phyloP scores from a whole-genome alignment of 2,797 vertebrate genomes.

The Setipinna tenuifilis region DNA sequence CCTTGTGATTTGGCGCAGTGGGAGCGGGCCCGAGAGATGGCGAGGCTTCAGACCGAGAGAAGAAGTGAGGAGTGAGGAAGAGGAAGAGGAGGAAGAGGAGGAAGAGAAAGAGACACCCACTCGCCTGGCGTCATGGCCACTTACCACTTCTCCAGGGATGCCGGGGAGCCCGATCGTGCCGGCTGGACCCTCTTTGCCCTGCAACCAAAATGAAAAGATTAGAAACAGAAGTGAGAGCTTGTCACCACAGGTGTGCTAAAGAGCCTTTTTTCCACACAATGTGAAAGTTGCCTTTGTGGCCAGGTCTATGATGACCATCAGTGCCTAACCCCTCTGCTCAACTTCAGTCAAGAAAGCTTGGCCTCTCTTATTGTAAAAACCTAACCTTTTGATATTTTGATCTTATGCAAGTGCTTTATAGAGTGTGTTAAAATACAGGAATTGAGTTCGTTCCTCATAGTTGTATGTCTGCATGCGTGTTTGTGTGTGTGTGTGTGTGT shows the following conservation, averaged over 20 bases:
- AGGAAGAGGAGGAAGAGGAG: background rate
- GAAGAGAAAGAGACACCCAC: background rate
- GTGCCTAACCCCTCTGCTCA: background rate
- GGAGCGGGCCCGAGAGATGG: slow-evolving; percentile 46
- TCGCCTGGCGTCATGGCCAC: slow-evolving; percentile 54
- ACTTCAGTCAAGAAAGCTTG: background rate
- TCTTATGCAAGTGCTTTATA: background rate
- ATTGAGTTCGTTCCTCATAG: background rate
- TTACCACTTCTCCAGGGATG: slow-evolving; percentile 85
- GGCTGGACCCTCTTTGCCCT: slow-evolving; percentile 85
- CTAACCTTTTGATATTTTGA: background rate
- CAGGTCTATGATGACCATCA: background rate
- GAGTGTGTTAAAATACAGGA: background rate
- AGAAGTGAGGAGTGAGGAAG: background rate
- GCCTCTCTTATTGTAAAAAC: background rate
- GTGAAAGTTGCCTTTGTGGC: background rate
- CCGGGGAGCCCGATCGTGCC: slow-evolving; percentile 83
- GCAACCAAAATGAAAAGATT: slow-evolving; percentile 47
- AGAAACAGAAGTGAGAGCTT: background rate
- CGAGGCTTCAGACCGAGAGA: slow-evolving; percentile 52
- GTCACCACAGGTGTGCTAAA: background rate
- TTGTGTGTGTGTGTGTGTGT: background rate
- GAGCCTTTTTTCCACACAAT: background rate
- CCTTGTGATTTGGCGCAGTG: slow-evolving; percentile 51
- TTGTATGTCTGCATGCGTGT: background rate